Base-by-base conservation (phyloP, 30 jellyfish, hydroid and myxozoan genomes). In the Pseudorhiza aurosa region DNA sequence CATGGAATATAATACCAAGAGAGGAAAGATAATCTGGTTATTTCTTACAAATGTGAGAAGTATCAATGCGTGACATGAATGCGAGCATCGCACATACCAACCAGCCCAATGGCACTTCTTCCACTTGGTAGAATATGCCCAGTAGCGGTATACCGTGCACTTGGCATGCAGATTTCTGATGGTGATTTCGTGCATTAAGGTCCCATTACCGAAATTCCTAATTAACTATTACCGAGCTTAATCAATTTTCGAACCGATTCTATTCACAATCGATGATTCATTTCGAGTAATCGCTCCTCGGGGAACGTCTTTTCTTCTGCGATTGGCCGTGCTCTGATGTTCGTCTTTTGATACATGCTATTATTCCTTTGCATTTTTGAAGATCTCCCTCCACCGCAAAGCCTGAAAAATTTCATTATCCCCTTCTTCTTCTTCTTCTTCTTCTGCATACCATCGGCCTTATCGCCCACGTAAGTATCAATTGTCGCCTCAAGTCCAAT, bases 351-450 rank as follows among this genome's bases (percentile, higher is more conserved):
- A 51, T 80, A 80, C 8, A 80, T 77, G 32, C 91, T 80, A 12
- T 69, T 43, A 56, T 80, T 80, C 18, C 91, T 46, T 17, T 65
- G 69, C 14, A 80, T 77, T 22, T 65, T 80, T 15, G 91, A 80
- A 3, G 91, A 80, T 12, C 65, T 80, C 33, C 91, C 91, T 5
- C 98, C 98, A 29, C 87, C 85, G 36, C 98, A 92, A 51, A 83
- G 30, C 53, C 58, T 65, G 46, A 92, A 92, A 18, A 92, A 51
- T 60, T 68, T 85, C 95, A 77, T 79, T 1, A 92, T 19, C 22
- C 98, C 98, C 58, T 87, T 87, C 72, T 85, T 85, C 82, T 85
- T 85, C 62, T 90, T 90, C 90, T 80, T 80, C 60, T 84, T 84
- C 69, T 75, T 75, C n/a, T n/a, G n/a, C n/a, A n/a, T n/a, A 36